Percentiles rank a stretch among this genome's conserved stretches.
Conservation (phyloP, 2,113 vertebrate genomes). For the Hippopotamus amphibius region DNA sequence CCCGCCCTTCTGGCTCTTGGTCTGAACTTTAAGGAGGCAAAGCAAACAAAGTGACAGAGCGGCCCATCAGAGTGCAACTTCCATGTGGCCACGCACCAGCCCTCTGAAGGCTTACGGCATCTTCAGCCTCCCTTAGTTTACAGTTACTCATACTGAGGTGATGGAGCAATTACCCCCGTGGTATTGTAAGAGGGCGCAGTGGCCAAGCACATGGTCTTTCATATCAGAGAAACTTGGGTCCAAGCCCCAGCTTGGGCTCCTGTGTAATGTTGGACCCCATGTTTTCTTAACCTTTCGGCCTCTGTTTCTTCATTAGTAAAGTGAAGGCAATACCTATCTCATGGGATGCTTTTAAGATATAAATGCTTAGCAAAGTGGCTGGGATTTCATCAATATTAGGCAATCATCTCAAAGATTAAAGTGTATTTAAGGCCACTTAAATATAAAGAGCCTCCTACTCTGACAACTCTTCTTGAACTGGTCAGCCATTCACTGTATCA, state of each 20-base stretch:
- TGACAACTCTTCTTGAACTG: not conserved
- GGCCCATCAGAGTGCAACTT: too few species aligned
- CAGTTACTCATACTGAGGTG: not conserved
- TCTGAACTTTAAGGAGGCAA: not conserved
- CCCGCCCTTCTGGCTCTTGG: not conserved
- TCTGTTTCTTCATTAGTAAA: not conserved
- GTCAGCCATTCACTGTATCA: not conserved
- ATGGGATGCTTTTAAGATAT: not conserved
- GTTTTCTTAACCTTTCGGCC: not conserved
- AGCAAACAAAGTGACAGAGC: not conserved
- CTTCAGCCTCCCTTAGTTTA: not conserved
- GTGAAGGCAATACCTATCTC: not conserved
- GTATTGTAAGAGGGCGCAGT: not conserved
- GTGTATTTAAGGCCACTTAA: not conserved
- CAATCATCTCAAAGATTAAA: conserved; percentile 18
- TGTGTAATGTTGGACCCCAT: not conserved
- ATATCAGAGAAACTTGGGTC: not conserved
- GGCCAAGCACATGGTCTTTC: not conserved
- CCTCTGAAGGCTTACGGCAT: not conserved
- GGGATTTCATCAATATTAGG: conserved; percentile 20
- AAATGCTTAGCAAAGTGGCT: not conserved
- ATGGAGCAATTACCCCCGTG: fast-evolving
- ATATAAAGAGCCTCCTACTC: not conserved
- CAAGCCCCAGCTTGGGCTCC: not conserved
- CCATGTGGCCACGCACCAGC: too few species aligned